Evolutionary conservation across 2,113 vertebrate genomes (phyloP).

Genomic region (Gavia stellata): DNA sequence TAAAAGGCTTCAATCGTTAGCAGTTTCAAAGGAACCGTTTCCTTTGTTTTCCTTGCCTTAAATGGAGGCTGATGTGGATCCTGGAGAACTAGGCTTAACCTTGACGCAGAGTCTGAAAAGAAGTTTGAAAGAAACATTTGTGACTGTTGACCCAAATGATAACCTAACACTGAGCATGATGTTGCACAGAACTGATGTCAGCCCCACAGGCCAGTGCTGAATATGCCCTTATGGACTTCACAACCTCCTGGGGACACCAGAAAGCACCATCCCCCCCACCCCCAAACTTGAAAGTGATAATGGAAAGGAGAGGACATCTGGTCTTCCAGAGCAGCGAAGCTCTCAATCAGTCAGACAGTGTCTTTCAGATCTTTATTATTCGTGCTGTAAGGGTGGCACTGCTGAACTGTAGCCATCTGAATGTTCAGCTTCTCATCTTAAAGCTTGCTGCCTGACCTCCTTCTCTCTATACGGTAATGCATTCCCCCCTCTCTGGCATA

Average conservation of each 20-base stretch:
- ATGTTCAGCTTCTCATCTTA: neutral
- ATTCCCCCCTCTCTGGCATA: neutral
- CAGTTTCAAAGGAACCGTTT: constrained; percentile 36
- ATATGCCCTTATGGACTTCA: neutral
- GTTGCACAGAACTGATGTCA: neutral
- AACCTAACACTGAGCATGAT: neutral
- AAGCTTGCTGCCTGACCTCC: neutral
- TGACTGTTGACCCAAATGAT: neutral
- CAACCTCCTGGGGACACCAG: neutral
- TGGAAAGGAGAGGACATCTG: neutral
- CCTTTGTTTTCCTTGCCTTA: constrained; percentile 37
- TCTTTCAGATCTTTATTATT: neutral
- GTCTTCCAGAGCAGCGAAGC: neutral
- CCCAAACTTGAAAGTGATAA: neutral
- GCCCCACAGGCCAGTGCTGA: neutral
- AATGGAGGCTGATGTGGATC: neutral
- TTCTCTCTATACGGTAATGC: neutral
- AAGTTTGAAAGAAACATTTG: neutral
- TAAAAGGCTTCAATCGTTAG: constrained; percentile 42
- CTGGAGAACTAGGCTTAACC: constrained; percentile 10
- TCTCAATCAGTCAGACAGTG: neutral
- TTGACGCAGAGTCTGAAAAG: neutral
- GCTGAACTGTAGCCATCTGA: neutral
- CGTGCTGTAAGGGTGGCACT: rapidly evolving
- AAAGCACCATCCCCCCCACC: neutral